Evolutionary conservation across 2,888 invertebrate genomes (phyloP).

Genomic region (Sesamia inferens): DNA sequence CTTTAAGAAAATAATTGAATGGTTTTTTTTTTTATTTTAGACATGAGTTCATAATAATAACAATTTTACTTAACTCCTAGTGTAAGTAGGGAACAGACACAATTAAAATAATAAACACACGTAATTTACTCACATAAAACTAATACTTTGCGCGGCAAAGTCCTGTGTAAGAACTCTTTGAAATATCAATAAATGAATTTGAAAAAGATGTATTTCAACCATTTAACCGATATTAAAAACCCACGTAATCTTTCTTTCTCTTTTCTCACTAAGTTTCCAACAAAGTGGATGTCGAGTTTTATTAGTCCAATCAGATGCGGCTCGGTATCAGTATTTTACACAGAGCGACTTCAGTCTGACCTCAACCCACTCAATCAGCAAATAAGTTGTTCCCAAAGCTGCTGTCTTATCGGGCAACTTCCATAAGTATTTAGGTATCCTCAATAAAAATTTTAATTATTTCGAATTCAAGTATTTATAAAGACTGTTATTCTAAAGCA

Average conservation of each 20-base stretch:
- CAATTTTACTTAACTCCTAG: no score
- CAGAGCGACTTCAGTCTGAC: background rate
- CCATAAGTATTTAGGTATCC: background rate
- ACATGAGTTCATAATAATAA: no score
- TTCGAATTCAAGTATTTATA: background rate
- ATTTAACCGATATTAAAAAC: slow-evolving; percentile 5
- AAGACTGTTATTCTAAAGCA: background rate
- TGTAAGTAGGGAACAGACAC: no score
- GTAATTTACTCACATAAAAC: no score
- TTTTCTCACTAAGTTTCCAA: background rate
- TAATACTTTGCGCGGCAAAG: no score
- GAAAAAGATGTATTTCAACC: no score
- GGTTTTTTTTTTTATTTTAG: no score
- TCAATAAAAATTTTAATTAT: background rate
- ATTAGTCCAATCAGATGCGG: background rate
- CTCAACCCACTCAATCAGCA: slow-evolving; percentile 8
- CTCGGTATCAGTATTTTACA: background rate
- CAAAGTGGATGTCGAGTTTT: background rate
- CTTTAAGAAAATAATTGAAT: no score
- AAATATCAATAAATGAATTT: no score
- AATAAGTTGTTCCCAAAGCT: background rate
- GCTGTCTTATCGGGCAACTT: background rate
- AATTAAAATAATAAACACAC: no score
- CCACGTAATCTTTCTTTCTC: background rate
- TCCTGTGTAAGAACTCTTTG: no score